Evolutionary conservation across 2,113 vertebrate species (phyloP).

Genomic region (Ursus arctos): DNA sequence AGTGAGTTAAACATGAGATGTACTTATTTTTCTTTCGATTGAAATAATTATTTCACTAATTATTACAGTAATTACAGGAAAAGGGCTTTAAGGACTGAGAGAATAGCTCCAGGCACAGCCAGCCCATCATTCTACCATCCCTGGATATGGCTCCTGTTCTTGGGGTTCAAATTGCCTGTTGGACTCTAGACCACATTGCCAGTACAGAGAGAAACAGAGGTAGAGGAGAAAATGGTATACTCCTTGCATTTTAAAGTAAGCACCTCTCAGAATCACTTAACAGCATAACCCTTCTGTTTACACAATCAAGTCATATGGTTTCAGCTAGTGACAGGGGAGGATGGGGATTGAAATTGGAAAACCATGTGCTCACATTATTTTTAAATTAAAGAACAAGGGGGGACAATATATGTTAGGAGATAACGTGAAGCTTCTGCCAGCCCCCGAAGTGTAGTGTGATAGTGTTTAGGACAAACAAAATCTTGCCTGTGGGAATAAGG

Average conservation of each 20-base stretch:
- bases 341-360: background rate
- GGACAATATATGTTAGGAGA: background rate
- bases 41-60: background rate
- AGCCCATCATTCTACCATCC: background rate
- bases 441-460: background rate
- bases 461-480: background rate
- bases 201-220: background rate
- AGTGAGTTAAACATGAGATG: background rate
- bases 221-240: background rate
- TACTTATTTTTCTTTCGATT: background rate
- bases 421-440: background rate
- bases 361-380: background rate
- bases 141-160: accelerated
- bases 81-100: background rate
- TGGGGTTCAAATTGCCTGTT: background rate
- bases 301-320: background rate
- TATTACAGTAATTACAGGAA: background rate
- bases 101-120: background rate
- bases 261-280: background rate
- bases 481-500: background rate
- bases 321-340: background rate
- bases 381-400: background rate
- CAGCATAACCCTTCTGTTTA: background rate
- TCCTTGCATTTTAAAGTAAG: background rate
- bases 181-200: background rate